Conservation (phyloP, 2,113 vertebrate species). For the Malaclemys terrapin region DNA sequence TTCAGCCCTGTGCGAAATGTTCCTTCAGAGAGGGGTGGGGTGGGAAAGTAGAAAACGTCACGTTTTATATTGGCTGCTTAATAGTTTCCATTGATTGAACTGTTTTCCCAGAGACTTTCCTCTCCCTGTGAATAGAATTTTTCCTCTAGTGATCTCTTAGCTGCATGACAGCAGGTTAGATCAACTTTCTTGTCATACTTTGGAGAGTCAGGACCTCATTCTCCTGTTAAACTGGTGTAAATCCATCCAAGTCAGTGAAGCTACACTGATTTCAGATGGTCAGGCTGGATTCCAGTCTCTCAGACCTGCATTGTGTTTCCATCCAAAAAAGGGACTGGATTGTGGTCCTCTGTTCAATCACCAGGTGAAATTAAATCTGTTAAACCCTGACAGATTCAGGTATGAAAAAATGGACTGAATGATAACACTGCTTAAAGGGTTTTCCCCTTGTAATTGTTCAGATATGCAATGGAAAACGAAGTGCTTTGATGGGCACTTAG, state of each 20-base stretch:
- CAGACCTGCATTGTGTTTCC: neutral
- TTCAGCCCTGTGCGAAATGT: neutral
- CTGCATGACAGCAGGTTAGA: neutral
- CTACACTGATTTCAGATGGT: neutral
- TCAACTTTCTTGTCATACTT: neutral
- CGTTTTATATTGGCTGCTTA: neutral
- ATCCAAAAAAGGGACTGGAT: neutral
- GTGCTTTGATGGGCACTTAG: slow-evolving; percentile 1
- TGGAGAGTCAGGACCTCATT: neutral
- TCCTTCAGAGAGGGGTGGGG: neutral
- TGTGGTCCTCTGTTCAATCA: neutral
- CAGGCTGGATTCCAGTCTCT: neutral
- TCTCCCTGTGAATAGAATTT: neutral
- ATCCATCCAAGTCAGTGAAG: neutral
- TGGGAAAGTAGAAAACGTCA: fast-evolving
- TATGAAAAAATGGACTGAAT: fast-evolving
- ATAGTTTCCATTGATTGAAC: neutral
- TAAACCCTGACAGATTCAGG: neutral
- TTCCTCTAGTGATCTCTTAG: neutral
- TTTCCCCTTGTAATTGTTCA: neutral
- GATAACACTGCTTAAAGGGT: neutral
- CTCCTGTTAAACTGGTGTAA: neutral
- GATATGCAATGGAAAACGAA: neutral
- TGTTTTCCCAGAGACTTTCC: neutral
- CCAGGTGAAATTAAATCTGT: neutral